Conservation (phyloP, 2,888 invertebrate species). For the Stenurella melanura region DNA sequence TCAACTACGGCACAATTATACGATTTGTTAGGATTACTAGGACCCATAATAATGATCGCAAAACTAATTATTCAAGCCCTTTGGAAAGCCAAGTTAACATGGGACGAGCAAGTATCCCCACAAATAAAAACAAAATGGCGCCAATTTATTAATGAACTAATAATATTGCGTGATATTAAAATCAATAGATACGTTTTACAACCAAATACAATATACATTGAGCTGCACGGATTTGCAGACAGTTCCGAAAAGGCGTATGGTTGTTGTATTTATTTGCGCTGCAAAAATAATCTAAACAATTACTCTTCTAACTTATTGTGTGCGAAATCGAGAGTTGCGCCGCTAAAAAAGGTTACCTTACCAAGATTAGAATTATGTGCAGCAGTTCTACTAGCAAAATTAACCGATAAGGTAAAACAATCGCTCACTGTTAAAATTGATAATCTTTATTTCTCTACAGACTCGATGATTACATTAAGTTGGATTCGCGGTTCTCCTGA, state of each 20-base stretch:
- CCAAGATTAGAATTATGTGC: constrained; percentile 30
- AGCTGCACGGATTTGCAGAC: neutral
- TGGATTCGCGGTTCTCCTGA: constrained; percentile 28
- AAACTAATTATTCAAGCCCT: neutral
- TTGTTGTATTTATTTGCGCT: constrained; percentile 4
- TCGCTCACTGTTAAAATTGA: neutral
- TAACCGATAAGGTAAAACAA: neutral
- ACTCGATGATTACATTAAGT: constrained; percentile 27
- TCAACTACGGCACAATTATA: neutral
- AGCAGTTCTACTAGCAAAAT: constrained; percentile 5
- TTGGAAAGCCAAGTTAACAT: neutral
- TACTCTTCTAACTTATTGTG: neutral
- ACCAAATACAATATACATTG: neutral
- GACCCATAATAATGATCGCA: neutral
- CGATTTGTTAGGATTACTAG: neutral
- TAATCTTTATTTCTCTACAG: constrained; percentile 6
- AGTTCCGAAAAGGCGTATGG: neutral
- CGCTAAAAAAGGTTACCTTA: constrained; percentile 12
- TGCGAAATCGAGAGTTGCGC: constrained; percentile 22
- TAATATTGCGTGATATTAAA: neutral
- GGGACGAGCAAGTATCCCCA: neutral
- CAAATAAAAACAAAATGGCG: neutral
- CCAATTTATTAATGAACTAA: neutral
- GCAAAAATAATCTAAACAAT: neutral
- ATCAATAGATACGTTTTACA: neutral